phyloP scores from a whole-genome alignment of 2,113 vertebrate species.

The Aplodontia rufa region DNA sequence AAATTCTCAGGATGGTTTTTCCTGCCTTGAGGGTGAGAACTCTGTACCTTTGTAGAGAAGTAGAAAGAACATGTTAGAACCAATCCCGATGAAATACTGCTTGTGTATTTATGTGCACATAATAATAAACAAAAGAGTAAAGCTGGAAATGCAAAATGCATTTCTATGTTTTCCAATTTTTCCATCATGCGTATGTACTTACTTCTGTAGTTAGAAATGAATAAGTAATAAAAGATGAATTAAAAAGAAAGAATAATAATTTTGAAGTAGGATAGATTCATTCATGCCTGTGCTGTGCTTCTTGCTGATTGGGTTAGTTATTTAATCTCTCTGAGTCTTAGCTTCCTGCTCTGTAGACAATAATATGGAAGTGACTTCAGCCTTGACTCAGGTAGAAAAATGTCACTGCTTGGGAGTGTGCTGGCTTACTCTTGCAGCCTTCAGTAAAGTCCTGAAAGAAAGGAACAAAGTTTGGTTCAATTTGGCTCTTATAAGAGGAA shows the following conservation, averaged over 20 bases:
- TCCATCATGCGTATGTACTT: neutral
- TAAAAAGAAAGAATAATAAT: neutral
- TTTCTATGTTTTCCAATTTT: conserved; percentile 19
- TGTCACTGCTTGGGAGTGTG: neutral
- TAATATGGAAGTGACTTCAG: neutral
- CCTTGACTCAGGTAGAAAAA: conserved; percentile 13
- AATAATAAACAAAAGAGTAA: neutral
- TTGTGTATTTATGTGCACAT: neutral
- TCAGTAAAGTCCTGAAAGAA: neutral
- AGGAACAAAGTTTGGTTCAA: neutral
- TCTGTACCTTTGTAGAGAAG: conserved; percentile 10
- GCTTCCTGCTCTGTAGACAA: conserved; percentile 13
- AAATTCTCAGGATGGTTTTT: conserved; percentile 45
- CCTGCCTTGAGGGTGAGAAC: neutral
- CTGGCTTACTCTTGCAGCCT: neutral
- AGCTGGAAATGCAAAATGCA: neutral
- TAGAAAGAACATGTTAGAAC: neutral
- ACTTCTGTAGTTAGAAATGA: neutral
- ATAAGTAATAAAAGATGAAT: neutral
- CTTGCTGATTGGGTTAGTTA: neutral
- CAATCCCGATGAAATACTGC: conserved; percentile 13
- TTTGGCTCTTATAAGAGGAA: conserved; percentile 9
- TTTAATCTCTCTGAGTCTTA: conserved; percentile 1
- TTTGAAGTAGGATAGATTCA: neutral
- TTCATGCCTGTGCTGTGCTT: neutral